Base-by-base conservation (phyloP, 1,140 invertebrate genomes). In the Pinna nobilis region DNA sequence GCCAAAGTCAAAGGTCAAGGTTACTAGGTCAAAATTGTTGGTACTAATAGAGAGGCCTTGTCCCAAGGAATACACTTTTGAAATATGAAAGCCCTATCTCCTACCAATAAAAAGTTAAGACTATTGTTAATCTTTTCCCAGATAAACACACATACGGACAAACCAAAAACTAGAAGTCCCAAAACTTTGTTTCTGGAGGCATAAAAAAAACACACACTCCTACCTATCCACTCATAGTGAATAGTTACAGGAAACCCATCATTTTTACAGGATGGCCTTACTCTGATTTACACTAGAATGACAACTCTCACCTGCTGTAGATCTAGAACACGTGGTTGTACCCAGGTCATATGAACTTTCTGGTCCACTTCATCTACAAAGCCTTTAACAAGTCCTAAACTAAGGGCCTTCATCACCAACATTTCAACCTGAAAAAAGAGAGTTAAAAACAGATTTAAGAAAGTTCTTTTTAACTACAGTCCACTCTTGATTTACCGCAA, bases 391-490 rank as follows among this genome's bases (percentile, higher is more conserved):
- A 99, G 91, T 51, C 95, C 95, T 79, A 98, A 93, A n/a, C 97
- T 95, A 32, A 99, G 87, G 0, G 98, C 98, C 90, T 98, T 98
- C 98, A 99, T 99, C 2, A 99, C 95, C 13, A 99, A 90, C 70
- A 98, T 90, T 87, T 99, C 98, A 25, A 99, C 96, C 89, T 98
- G 94, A 1, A 32, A 39, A 59, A 47, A 32, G 18, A 50, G 7
- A 30, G 35, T 13, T 4, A 55, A 1, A n/a, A 23, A 32, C 25
- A 55, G 5, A 55, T 13, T 28, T 28, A 20, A 55, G 18, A 6
- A 53, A 30, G 15, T 23, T n/a, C n/a, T n/a, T 28, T 53, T 53
- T 28, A 7, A 25, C n/a, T 13, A n/a, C n/a, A n/a, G n/a, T n/a
- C n/a, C n/a, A n/a, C n/a, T n/a, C n/a, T n/a, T n/a, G n/a, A n/a